Conservation (phyloP, 2,113 vertebrate species). For the Symphodus melops region DNA sequence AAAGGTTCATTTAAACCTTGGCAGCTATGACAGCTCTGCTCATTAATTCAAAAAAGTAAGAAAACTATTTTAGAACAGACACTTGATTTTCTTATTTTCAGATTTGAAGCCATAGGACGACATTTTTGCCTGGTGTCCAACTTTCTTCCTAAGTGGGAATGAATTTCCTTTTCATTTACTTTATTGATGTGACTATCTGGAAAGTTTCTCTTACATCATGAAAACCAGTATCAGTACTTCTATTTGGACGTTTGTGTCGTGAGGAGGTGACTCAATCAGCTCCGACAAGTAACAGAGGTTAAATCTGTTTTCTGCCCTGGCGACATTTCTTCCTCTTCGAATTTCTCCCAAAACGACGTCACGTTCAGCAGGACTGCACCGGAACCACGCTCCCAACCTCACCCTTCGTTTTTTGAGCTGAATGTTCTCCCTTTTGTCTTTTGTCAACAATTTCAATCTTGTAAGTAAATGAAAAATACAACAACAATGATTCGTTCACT, state of each 20-base stretch:
- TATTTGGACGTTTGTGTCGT: not conserved
- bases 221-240: not conserved
- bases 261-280: not conserved
- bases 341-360: not conserved
- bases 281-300: not conserved
- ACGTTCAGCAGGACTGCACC: constrained; percentile 44
- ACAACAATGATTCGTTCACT: not conserved
- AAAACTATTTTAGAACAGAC: not conserved
- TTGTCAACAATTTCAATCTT: constrained; percentile 28
- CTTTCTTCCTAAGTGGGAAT: not conserved
- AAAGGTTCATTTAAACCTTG: constrained; percentile 20
- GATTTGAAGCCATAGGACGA: not conserved
- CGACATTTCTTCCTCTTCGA: not conserved
- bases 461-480: constrained; percentile 24
- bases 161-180: not conserved
- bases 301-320: constrained; percentile 51
- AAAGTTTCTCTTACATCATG: not conserved
- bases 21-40: constrained; percentile 53
- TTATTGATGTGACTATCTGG: not conserved
- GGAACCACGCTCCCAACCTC: constrained; percentile 8
- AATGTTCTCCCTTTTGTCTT: constrained; percentile 19
- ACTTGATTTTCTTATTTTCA: not conserved
- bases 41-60: not conserved
- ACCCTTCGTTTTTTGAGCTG: not conserved
- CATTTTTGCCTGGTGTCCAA: not conserved